Evolutionary conservation across 2,888 invertebrate species (phyloP).

Genomic region (Sarcophaga variegata): DNA sequence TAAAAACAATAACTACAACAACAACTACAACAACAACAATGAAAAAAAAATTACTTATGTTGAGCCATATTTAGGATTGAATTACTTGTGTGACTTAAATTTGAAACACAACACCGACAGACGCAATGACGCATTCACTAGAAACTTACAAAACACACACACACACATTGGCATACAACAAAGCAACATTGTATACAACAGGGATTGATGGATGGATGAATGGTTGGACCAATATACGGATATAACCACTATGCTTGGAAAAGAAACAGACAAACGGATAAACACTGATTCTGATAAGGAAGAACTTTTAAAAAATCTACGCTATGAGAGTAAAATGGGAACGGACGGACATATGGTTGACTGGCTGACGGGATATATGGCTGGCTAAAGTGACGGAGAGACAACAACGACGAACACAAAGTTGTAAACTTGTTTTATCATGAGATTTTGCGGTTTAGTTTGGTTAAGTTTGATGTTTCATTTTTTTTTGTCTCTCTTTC

Average conservation of each 20-base stretch:
- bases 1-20: slow-evolving; percentile 22
- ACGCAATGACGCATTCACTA: slow-evolving; percentile 66
- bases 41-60: slow-evolving; percentile 54
- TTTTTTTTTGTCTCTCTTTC: neutral
- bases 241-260: slow-evolving; percentile 5
- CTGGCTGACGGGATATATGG: neutral
- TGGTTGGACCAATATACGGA: slow-evolving; percentile 36
- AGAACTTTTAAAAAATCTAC: slow-evolving; percentile 17
- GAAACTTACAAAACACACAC: slow-evolving; percentile 8
- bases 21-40: neutral
- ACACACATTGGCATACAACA: slow-evolving; percentile 31
- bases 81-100: slow-evolving; percentile 70
- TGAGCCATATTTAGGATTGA: slow-evolving; percentile 70
- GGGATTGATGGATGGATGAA: slow-evolving; percentile 42
- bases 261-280: slow-evolving; percentile 35
- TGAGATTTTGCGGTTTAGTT: slow-evolving; percentile 51
- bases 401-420: slow-evolving; percentile 15
- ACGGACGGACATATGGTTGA: slow-evolving; percentile 13
- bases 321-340: neutral
- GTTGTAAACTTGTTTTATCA: slow-evolving; percentile 50
- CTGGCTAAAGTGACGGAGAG: slow-evolving; percentile 4
- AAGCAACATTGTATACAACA: slow-evolving; percentile 32
- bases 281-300: slow-evolving; percentile 59
- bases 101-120: slow-evolving; percentile 68
- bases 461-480: neutral